A percentile compares a stretch with the other conserved stretches of the same genome.
Evolutionary conservation across 2,888 invertebrate genomes (phyloP).

Genomic region (Leistus spinibarbis): DNA sequence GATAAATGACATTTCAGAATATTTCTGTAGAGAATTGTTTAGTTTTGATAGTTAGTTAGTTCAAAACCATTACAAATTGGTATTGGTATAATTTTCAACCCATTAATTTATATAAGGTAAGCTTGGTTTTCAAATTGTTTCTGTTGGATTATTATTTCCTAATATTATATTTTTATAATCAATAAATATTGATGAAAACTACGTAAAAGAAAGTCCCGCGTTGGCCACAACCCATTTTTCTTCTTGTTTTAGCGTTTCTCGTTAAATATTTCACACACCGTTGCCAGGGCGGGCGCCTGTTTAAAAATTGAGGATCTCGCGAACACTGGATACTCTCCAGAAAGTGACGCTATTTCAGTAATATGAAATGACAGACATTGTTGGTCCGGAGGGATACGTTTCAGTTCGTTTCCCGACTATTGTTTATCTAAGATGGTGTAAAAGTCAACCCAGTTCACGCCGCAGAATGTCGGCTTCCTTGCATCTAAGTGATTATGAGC

Average conservation of each 20-base stretch:
- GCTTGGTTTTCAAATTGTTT: no score
- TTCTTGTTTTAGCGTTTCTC: neutral
- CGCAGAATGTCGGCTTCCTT: neutral
- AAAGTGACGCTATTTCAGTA: constrained; percentile 17
- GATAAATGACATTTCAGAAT: no score
- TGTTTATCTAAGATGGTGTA: constrained; percentile 20
- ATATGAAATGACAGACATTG: constrained; percentile 37
- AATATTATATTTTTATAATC: no score
- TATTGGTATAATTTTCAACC: no score
- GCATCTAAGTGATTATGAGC: neutral
- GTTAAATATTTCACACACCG: neutral
- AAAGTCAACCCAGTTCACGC: neutral
- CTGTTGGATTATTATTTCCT: no score
- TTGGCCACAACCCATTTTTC: no score
- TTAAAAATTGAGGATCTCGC: constrained; percentile 30
- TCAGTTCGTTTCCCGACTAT: constrained; percentile 6
- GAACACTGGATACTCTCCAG: neutral
- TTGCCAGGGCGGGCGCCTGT: constrained; percentile 3
- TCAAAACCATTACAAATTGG: no score
- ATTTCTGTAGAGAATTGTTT: no score
- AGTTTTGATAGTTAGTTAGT: no score
- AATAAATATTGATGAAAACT: no score
- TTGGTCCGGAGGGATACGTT: constrained; percentile 28
- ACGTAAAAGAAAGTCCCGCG: no score
- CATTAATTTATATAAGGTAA: no score